Base-by-base conservation (phyloP, 2,797 vertebrate species). In the Passerculus sandwichensis region DNA sequence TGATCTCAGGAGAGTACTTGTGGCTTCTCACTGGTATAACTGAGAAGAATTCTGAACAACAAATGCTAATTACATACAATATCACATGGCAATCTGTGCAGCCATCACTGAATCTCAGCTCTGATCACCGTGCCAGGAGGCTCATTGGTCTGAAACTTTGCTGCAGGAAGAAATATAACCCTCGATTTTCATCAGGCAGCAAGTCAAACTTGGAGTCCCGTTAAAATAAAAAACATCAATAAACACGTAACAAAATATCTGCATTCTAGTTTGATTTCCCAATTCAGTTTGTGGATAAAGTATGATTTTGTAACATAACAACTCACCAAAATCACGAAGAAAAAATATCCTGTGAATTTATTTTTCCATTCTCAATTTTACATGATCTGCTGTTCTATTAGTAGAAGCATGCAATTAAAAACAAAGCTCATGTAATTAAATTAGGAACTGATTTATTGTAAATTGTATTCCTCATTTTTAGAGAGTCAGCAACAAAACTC, bases 1-100 rank as follows among this genome's bases (percentile, higher is more conserved):
- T 95, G 84, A 94, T 91, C 92, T 94, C 78, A 64, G 50, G 85
- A 93, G 91, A 95, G 92, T 56, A 72, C 86, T 95, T 95, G 57
- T 89, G 90, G 85, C 84, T 95, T 88, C 94, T 94, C 71, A 44
- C 51, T 92, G 71, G 79, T 77, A 80, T 26, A 95, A 79, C 87
- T 23, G 13, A 84, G 77, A 93, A 88, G 83, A 85, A 94, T 85
- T 94, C 47, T 75, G 74, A 95, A 93, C 78, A 95, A 89, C 74
- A 79, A 88, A 88, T 90, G 94, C 88, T 96, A 96, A 94, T 92
- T 86, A 79, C 74, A 88, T 87, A 56, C 89, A 61, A 59, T 94
- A 79, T 73, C 70, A 50, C 78, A 56, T 70, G 77, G 93, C 82
- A 96, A 95, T 94, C 76, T 91, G 59, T 56, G 89, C 77, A 91